phyloP scores from a whole-genome alignment of 2,888 invertebrate species.

The Thecocarcelia acutangulata region DNA sequence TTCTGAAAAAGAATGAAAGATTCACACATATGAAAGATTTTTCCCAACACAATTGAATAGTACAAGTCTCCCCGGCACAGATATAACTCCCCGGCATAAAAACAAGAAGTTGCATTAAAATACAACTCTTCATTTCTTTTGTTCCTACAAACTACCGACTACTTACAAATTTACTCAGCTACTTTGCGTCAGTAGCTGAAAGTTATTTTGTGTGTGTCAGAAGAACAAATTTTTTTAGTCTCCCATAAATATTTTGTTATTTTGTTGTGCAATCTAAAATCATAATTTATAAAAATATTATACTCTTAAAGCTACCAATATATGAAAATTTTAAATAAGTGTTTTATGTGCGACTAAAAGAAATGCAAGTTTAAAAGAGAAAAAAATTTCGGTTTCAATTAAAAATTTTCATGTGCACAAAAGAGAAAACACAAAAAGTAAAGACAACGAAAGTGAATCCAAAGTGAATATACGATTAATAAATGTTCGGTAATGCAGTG shows the following conservation, averaged over 20 bases:
- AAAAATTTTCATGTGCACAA: constrained; percentile 35
- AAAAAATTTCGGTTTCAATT: constrained; percentile 24
- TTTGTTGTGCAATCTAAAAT: constrained; percentile 46
- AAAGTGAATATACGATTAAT: constrained; percentile 14
- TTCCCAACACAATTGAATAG: too few relatives aligned
- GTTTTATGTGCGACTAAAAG: background rate
- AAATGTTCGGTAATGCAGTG: background rate
- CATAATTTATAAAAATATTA: constrained; percentile 13
- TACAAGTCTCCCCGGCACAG: too few relatives aligned
- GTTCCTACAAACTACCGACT: too few relatives aligned
- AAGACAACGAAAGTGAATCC: constrained; percentile 39
- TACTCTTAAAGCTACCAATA: background rate
- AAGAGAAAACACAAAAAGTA: constrained; percentile 42
- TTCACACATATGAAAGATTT: too few relatives aligned
- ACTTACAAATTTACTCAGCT: constrained; percentile 30
- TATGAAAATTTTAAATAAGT: background rate
- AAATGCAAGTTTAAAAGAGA: constrained; percentile 41
- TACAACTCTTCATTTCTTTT: too few relatives aligned
- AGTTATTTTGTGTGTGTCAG: constrained; percentile 55
- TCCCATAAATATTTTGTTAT: constrained; percentile 29
- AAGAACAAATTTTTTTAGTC: constrained; percentile 35
- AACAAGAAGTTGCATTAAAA: too few relatives aligned
- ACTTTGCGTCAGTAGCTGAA: constrained; percentile 15
- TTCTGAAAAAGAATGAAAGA: too few relatives aligned
- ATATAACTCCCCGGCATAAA: too few relatives aligned